Evolutionary conservation across 2,797 vertebrate genomes (phyloP).

Genomic region (Pseudochirops cupreus): DNA sequence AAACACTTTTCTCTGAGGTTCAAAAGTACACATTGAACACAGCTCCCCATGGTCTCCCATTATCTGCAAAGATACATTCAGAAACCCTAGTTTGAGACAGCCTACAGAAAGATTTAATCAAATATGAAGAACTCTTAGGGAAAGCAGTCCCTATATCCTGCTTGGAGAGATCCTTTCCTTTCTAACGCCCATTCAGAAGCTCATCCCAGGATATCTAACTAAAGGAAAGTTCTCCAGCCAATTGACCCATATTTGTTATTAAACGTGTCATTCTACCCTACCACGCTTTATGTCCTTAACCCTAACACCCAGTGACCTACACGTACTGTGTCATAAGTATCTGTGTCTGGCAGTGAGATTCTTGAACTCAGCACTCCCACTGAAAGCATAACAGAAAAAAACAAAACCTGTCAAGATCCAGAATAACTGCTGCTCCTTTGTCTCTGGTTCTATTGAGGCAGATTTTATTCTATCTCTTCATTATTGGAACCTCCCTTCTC

Average conservation of each 20-base stretch:
- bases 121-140: background rate
- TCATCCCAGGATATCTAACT: background rate
- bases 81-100: background rate
- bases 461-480: background rate
- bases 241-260: background rate
- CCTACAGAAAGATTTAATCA: background rate
- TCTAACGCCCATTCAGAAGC: background rate
- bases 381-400: background rate
- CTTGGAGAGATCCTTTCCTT: background rate
- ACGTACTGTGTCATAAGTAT: background rate
- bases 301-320: background rate
- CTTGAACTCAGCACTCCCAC: background rate
- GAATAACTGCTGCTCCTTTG: background rate
- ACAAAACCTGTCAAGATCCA: background rate
- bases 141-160: background rate
- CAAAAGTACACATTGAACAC: background rate
- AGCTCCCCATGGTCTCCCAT: background rate
- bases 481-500: background rate
- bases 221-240: background rate
- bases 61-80: background rate
- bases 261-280: background rate
- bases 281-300: background rate
- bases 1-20: background rate
- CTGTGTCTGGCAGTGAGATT: background rate
- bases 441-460: background rate